Percentiles rank a stretch among this genome's conserved stretches.
phyloP scores from a whole-genome alignment of 2,797 vertebrate species.

The Leptatherina wallacei region DNA sequence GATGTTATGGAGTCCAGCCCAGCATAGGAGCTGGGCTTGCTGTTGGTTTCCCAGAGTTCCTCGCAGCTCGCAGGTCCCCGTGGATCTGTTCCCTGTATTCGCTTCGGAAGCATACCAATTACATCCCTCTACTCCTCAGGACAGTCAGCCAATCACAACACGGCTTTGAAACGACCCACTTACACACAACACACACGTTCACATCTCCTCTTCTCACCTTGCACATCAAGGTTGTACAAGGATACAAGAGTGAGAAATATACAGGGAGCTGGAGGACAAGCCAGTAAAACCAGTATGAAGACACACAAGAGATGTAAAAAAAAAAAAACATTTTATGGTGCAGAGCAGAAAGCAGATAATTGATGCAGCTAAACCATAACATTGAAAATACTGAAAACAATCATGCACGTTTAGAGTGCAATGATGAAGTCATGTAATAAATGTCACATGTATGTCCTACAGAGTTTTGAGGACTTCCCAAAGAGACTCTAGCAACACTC shows the following conservation, averaged over 20 bases:
- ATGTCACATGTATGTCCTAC: too few species aligned
- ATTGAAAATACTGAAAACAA: not conserved
- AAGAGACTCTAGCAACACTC: not conserved
- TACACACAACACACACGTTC: slow-evolving; percentile 16
- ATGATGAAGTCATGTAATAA: not conserved
- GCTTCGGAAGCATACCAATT: slow-evolving; percentile 54
- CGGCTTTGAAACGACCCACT: slow-evolving; percentile 54
- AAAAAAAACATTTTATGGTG: not conserved
- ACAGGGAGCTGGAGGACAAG: slow-evolving; percentile 1
- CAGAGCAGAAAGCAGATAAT: not conserved
- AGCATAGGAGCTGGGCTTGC: slow-evolving; percentile 17
- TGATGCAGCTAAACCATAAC: not conserved
- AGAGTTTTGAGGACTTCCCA: not conserved
- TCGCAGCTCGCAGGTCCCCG: slow-evolving; percentile 54
- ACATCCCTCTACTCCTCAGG: slow-evolving; percentile 35
- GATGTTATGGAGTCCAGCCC: not conserved
- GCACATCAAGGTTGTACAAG: slow-evolving; percentile 60
- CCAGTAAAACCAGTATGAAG: slow-evolving; percentile 15
- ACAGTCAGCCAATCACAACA: slow-evolving; percentile 52
- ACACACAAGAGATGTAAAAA: not conserved
- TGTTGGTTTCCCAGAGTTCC: slow-evolving; percentile 57
- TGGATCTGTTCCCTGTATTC: slow-evolving; percentile 50
- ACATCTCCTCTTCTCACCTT: slow-evolving; percentile 56
- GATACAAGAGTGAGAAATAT: slow-evolving; percentile 12
- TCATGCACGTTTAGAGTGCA: not conserved